A percentile compares a stretch with the other conserved stretches of the same genome.
phyloP scores from a whole-genome alignment of 2,888 invertebrate species.

The Diarsia dahlii region DNA sequence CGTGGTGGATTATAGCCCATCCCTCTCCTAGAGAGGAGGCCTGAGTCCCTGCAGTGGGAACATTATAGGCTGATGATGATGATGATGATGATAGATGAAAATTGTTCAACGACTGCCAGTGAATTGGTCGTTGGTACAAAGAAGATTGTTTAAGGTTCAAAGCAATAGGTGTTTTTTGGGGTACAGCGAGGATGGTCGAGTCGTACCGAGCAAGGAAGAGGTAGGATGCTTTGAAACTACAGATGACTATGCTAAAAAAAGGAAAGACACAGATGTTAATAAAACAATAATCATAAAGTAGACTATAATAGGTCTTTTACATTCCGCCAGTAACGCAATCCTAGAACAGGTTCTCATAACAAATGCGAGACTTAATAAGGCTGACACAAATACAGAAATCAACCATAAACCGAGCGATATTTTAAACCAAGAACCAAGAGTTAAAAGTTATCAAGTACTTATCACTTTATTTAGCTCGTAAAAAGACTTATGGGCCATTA shows the following conservation, averaged over 20 bases:
- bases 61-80: no score
- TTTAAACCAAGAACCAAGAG: not conserved
- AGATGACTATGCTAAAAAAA: not conserved
- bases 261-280: not conserved
- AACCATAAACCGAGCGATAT: not conserved
- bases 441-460: constrained; percentile 12
- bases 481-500: constrained; percentile 12
- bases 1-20: no score
- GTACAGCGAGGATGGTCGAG: not conserved
- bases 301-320: not conserved
- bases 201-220: not conserved
- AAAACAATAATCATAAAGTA: not conserved
- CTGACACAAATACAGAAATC: constrained; percentile 5
- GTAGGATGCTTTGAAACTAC: not conserved
- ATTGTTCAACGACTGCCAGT: not conserved
- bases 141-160: not conserved
- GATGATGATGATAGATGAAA: no score
- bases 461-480: constrained; percentile 34
- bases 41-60: no score
- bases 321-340: not conserved
- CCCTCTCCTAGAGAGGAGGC: no score
- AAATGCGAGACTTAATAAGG: not conserved
- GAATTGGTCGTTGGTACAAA: no score
- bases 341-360: not conserved
- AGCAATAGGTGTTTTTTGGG: not conserved